phyloP scores from a whole-genome alignment of 2,113 vertebrate species.

The Girardinichthys multiradiatus region DNA sequence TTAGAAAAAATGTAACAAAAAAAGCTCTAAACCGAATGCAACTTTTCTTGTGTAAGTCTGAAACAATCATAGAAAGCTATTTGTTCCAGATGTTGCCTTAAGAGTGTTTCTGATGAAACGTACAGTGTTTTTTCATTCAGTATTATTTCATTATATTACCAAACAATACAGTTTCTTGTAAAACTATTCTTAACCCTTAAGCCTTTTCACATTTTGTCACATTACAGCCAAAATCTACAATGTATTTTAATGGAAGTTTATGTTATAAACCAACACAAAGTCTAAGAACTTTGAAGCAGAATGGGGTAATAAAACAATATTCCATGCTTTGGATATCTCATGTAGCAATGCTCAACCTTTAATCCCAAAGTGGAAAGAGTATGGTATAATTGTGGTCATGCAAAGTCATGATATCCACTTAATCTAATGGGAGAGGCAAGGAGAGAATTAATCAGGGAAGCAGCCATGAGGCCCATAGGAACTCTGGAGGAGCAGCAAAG shows the following conservation, averaged over 20 bases:
- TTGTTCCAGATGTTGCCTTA: conserved; percentile 58
- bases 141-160: neutral
- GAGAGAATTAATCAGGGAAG: neutral
- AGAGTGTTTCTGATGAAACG: neutral
- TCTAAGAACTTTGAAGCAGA: too few relatives aligned
- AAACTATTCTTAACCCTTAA: neutral
- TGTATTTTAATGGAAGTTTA: too few relatives aligned
- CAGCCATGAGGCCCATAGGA: neutral
- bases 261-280: too few relatives aligned
- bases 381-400: too few relatives aligned
- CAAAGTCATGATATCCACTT: too few relatives aligned
- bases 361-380: too few relatives aligned
- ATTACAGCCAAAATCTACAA: neutral
- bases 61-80: conserved; percentile 38
- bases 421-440: too few relatives aligned
- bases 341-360: too few relatives aligned
- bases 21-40: neutral
- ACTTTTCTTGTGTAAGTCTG: conserved; percentile 3
- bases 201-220: neutral
- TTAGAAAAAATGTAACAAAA: conserved; percentile 29
- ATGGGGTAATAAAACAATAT: too few relatives aligned
- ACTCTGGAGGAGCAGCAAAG: neutral
- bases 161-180: neutral
- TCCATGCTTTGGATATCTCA: too few relatives aligned
- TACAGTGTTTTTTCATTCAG: neutral